Conservation (phyloP, 2,888 invertebrate species). For the Lamellibrachia satsuma region DNA sequence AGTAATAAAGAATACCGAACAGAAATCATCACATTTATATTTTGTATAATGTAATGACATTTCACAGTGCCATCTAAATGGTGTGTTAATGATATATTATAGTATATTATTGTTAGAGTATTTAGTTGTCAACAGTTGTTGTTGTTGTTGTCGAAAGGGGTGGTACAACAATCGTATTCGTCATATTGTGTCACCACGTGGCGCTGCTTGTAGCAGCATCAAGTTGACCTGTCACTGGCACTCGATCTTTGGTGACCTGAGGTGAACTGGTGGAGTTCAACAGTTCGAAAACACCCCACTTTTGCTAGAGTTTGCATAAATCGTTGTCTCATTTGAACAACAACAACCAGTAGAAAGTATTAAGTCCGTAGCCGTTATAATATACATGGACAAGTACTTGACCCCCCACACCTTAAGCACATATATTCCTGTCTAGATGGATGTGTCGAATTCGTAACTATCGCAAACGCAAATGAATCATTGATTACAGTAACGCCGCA, state of each 20-base stretch:
- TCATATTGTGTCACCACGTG: neutral
- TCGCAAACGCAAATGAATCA: neutral
- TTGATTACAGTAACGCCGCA: conserved; percentile 29
- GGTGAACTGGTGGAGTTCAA: neutral
- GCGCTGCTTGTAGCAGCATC: no score
- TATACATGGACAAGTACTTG: neutral
- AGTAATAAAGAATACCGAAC: neutral
- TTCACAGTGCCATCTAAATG: neutral
- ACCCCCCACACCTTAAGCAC: neutral
- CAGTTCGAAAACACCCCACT: neutral
- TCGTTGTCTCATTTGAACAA: no score
- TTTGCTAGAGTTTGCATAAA: no score
- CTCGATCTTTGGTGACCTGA: neutral
- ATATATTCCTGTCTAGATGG: neutral
- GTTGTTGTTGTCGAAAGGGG: neutral
- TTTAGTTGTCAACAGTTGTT: neutral
- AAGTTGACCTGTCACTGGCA: neutral
- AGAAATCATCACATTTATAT: neutral
- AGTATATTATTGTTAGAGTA: neutral
- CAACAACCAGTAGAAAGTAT: no score
- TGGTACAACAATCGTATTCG: neutral
- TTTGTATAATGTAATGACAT: neutral
- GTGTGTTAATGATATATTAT: neutral
- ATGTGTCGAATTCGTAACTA: neutral
- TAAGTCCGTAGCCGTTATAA: neutral